A percentile compares a stretch with the other conserved stretches of the same genome.
These are phyloP conservation scores for rabbit (Oryctolagus cuniculus) DNA, from an alignment of 2,113 vertebrate genomes.

Conservation along the genomic window DNA sequence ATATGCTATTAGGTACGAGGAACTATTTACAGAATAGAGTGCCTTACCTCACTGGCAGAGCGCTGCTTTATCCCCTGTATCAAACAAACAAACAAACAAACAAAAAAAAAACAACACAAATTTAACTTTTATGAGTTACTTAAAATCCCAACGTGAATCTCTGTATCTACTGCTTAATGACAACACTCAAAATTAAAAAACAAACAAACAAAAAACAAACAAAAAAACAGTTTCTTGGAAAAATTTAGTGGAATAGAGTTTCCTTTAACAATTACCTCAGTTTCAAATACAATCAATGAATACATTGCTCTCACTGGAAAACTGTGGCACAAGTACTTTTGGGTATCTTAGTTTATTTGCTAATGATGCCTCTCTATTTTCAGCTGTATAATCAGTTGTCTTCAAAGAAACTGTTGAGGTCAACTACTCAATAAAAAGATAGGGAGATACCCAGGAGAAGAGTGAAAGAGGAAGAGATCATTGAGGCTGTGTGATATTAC, in stretches of 20 bases:
- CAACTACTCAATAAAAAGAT: not conserved
- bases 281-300: not conserved
- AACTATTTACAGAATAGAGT: not conserved
- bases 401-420: not conserved
- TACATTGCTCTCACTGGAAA: not conserved
- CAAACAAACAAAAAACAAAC: no score
- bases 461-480: not conserved
- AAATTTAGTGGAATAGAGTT: not conserved
- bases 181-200: no score
- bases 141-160: not conserved
- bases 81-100: no score
- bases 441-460: not conserved
- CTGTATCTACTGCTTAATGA: not conserved
- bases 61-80: not conserved
- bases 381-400: not conserved
- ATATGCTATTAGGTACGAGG: not conserved
- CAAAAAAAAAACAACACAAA: not conserved
- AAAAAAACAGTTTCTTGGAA: not conserved
- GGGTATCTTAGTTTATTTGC: not conserved
- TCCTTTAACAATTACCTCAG: not conserved
- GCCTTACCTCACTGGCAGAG: constrained; percentile 1
- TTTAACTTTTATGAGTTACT: not conserved
- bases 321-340: not conserved
- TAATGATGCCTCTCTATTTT: not conserved
- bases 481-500: not conserved